Base-by-base conservation (phyloP, 37 sponge, comb jelly and placozoan genomes). In the Aplysina aerophoba region DNA sequence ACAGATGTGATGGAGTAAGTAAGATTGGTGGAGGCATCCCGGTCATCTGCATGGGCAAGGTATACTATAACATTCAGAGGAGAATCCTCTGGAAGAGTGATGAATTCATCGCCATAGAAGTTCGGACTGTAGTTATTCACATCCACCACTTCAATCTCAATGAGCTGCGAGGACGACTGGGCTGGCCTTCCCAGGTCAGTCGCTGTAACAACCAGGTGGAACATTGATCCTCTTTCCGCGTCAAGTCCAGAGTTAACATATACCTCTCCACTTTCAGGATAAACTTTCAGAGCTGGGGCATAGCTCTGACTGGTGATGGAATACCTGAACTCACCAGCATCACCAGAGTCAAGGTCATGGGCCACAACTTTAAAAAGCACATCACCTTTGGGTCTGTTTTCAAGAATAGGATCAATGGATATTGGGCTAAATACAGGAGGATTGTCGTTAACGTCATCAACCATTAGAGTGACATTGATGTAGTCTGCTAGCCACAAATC, bases 371-470 rank as follows among this genome's bases (percentile, higher is more conserved):
- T 27, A 35, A 87, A 79, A 54, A 95, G 66, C 15, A 71, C 60
- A 37, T 84, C 67, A 37, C 67, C 84, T 6, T 22, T 22, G 34
- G 65, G 20, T 14, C 36, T 55, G 74, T 79, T 84, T 54, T 95
- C 93, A 1, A 62, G 58, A 19, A 86, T 20, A 27, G 87, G 83
- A 77, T 59, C 39, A 3, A 67, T 50, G 11, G 69, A n/a, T 20
- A 16, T 72, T 0, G 87, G 91, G 33, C 57, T 31, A 58, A 93
- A 95, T 25, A 62, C 58, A 3, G 95, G 95, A 14, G 84, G 21
- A 60, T 95, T 92, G 78, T 95, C 95, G 62, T 95, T 95, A 21
- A 92, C 77, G 0, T 93, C 87, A 19, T 31, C 81, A 19, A 95
- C 72, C 17, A 65, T 39, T 16, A 95, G 36, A 3, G 83, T 66